These are phyloP conservation scores for Cryptosula pallasiana DNA, from an alignment of 2,888 invertebrate species.

Conservation along the genomic window DNA sequence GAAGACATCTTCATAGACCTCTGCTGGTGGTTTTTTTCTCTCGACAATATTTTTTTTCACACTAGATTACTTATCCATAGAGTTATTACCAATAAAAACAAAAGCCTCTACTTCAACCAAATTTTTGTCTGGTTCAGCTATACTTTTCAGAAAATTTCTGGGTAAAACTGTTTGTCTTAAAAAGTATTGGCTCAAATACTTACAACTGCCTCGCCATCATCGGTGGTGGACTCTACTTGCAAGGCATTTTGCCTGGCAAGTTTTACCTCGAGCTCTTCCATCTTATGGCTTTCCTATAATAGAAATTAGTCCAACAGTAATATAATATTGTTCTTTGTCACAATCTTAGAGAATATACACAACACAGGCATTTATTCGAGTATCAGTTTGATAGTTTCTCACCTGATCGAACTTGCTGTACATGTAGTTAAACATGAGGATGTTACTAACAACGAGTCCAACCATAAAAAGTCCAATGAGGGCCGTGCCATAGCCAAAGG, in stretches of 20 bases:
- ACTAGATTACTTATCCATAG: too few relatives aligned
- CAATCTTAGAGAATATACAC: too few relatives aligned
- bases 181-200: background rate
- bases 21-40: background rate
- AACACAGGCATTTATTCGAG: too few relatives aligned
- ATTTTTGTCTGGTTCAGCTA: too few relatives aligned
- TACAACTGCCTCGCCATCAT: background rate
- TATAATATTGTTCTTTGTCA: too few relatives aligned
- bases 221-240: background rate
- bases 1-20: background rate
- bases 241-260: background rate
- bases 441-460: background rate
- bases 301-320: too few relatives aligned
- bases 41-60: too few relatives aligned
- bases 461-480: background rate
- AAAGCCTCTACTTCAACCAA: too few relatives aligned
- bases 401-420: background rate
- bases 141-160: too few relatives aligned
- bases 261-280: background rate
- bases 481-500: background rate
- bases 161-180: too few relatives aligned
- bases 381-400: too few relatives aligned
- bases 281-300: background rate
- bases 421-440: conserved; percentile 2
- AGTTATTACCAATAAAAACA: too few relatives aligned